Evolutionary conservation across 2,797 vertebrate species (phyloP).

Genomic region (Lates japonicus): DNA sequence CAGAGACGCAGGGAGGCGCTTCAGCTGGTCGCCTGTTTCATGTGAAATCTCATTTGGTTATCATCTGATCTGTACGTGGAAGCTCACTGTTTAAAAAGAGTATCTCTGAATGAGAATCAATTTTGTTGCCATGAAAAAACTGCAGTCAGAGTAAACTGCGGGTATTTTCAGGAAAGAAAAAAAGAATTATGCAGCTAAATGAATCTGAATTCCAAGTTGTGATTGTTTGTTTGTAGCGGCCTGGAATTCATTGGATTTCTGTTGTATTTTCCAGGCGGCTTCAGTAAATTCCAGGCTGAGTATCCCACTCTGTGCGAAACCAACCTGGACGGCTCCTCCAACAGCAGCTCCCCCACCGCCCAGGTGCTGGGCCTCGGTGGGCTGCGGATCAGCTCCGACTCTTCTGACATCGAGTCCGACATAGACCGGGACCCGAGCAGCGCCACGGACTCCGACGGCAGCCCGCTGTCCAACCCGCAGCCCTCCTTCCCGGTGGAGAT

Average conservation of each 20-base stretch:
- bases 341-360: constrained; percentile 90
- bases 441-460: constrained; percentile 95
- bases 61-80: too few relatives aligned
- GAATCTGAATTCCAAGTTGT: rapidly evolving
- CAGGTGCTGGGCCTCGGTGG: constrained; percentile 94
- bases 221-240: neutral
- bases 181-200: neutral
- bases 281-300: constrained; percentile 95
- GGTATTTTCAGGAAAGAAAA: neutral
- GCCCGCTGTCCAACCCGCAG: constrained; percentile 92
- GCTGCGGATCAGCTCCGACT: constrained; percentile 95
- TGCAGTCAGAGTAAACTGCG: neutral
- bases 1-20: constrained; percentile 17
- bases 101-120: too few relatives aligned
- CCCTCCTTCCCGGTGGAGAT: constrained; percentile 97
- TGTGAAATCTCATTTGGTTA: neutral
- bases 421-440: constrained; percentile 93
- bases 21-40: neutral
- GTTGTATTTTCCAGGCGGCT: constrained; percentile 85
- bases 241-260: neutral
- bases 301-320: constrained; percentile 93
- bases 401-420: constrained; percentile 94
- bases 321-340: constrained; percentile 91
- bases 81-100: too few relatives aligned
- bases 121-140: neutral